These are phyloP conservation scores for Zophobas morio DNA, from an alignment of 1,140 invertebrate genomes.

Conservation along the genomic window DNA sequence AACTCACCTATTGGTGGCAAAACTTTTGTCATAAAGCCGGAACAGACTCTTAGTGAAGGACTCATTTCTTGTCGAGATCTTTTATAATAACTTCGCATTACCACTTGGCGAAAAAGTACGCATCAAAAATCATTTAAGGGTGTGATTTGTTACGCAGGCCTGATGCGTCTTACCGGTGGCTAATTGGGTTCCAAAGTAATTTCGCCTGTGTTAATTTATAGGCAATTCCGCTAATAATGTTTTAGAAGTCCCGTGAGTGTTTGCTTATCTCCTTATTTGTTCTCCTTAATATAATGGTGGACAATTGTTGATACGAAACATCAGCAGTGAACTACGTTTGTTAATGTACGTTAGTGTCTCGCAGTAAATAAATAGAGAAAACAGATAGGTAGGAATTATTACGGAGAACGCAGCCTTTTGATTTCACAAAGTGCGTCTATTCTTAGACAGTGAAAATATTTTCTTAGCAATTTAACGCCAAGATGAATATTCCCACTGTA, in stretches of 20 bases:
- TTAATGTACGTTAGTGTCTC: too few relatives aligned
- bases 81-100: not conserved
- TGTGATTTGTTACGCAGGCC: not conserved
- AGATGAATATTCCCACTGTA: conserved; percentile 15
- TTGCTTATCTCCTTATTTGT: not conserved
- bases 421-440: not conserved
- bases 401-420: too few relatives aligned
- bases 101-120: not conserved
- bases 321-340: not conserved
- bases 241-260: not conserved
- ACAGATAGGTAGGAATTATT: too few relatives aligned
- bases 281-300: not conserved
- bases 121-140: conserved; percentile 24
- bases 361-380: too few relatives aligned
- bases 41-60: not conserved
- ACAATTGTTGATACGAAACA: not conserved
- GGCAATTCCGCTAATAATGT: not conserved
- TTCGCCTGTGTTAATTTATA: not conserved
- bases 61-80: not conserved
- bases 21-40: conserved; percentile 7
- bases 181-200: not conserved
- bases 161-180: not conserved
- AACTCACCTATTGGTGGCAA: not conserved
- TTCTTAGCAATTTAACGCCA: conserved; percentile 30
- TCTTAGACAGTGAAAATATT: conserved; percentile 31